Conservation (phyloP, 2,113 vertebrate species). For the Natator depressus region DNA sequence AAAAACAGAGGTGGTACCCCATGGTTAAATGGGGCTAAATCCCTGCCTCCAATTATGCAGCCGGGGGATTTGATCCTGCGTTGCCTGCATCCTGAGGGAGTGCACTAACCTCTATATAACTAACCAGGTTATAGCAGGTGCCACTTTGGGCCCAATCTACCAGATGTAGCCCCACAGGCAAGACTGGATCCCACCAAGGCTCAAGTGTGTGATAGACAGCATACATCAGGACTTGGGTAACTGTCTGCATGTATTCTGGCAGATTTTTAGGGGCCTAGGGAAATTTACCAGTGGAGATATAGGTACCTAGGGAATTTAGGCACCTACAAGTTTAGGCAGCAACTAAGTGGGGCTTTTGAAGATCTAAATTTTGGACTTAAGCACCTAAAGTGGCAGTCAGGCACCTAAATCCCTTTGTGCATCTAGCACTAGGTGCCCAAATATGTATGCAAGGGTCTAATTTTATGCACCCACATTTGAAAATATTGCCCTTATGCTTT, state of each 20-base stretch:
- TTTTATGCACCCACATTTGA: neutral
- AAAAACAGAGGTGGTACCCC: no score
- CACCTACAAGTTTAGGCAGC: neutral
- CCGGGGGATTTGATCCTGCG: no score
- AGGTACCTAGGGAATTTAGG: neutral
- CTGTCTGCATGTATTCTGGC: neutral
- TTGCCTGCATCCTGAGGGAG: no score
- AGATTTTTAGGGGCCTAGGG: neutral
- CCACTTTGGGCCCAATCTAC: no score
- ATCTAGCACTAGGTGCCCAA: neutral
- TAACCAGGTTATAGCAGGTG: no score
- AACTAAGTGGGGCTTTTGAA: neutral
- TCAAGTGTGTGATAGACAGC: neutral
- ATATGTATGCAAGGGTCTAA: neutral
- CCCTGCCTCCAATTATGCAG: no score
- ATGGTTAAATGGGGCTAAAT: no score
- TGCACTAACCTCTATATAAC: no score
- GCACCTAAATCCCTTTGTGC: neutral
- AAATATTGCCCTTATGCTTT: neutral
- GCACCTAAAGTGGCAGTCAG: neutral
- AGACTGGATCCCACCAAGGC: neutral
- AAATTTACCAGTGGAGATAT: neutral
- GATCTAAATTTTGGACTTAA: neutral
- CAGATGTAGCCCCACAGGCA: neutral
- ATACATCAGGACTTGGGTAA: neutral